Evolutionary conservation across 2,113 vertebrate genomes (phyloP).

Genomic region (Lates calcarifer): DNA sequence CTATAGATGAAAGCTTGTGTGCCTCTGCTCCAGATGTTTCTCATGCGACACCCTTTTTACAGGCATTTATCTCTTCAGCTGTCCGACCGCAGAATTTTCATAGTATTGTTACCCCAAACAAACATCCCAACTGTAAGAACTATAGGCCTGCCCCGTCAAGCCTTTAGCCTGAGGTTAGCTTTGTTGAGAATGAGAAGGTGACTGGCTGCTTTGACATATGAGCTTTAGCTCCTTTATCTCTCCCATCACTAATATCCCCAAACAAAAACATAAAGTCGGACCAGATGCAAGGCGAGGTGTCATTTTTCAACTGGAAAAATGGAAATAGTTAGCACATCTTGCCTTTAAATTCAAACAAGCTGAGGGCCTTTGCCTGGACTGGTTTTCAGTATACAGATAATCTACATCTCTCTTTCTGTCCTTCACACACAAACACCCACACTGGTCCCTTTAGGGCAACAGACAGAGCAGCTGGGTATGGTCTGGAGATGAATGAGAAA

Average conservation of each 20-base stretch:
- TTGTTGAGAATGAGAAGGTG: slow-evolving; percentile 56
- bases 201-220: slow-evolving; percentile 66
- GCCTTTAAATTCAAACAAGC: slow-evolving; percentile 17
- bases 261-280: slow-evolving; percentile 76
- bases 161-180: slow-evolving; percentile 63
- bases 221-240: slow-evolving; percentile 66
- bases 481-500: slow-evolving; percentile 53
- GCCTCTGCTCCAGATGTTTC: slow-evolving; percentile 67
- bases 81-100: slow-evolving; percentile 60
- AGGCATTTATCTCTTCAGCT: slow-evolving; percentile 55
- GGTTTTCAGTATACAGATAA: slow-evolving; percentile 17
- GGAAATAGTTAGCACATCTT: slow-evolving; percentile 12
- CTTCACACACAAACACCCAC: slow-evolving; percentile 24
- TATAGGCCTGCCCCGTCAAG: slow-evolving; percentile 72
- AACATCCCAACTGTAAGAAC: slow-evolving; percentile 73
- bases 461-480: slow-evolving; percentile 58
- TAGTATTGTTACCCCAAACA: slow-evolving; percentile 75
- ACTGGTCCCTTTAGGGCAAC: slow-evolving; percentile 34
- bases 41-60: slow-evolving; percentile 29
- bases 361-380: slow-evolving; percentile 1
- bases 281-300: slow-evolving; percentile 62
- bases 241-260: slow-evolving; percentile 65
- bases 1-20: slow-evolving; percentile 57
- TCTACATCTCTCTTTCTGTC: slow-evolving; percentile 1
- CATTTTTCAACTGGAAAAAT: slow-evolving; percentile 55